A percentile compares a stretch with the other conserved stretches of the same genome.
These are phyloP conservation scores for Hemicentrotus pulcherrimus DNA, from an alignment of 35 echinoderm and acorn worm species.

Conservation along the genomic window DNA sequence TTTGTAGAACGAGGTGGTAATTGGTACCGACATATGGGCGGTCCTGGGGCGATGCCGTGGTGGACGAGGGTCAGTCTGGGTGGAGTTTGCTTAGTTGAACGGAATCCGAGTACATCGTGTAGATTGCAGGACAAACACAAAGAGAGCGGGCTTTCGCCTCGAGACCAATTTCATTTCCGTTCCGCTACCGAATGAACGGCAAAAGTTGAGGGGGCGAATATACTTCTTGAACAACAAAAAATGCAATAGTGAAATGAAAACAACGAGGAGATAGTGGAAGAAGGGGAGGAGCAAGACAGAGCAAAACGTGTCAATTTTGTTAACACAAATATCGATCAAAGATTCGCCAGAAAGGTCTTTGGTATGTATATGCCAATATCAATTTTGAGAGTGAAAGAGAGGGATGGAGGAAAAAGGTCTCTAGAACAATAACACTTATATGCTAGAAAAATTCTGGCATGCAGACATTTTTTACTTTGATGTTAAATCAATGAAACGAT, in stretches of 20 bases:
- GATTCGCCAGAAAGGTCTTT: no score
- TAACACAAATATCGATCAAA: not conserved
- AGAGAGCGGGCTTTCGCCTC: not conserved
- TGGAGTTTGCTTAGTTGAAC: constrained; percentile 10
- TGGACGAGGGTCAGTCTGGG: not conserved
- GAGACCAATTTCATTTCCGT: not conserved
- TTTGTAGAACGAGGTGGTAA: constrained; percentile 15
- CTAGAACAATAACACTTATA: no score
- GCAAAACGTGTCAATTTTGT: not conserved
- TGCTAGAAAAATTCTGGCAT: no score
- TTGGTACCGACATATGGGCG: not conserved
- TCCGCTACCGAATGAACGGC: not conserved
- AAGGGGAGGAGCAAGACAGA: not conserved
- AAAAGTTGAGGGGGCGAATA: not conserved
- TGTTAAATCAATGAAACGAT: no score
- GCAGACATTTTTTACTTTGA: no score
- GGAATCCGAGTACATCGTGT: not conserved
- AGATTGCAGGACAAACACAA: not conserved
- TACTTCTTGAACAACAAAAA: not conserved
- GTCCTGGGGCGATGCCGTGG: not conserved
- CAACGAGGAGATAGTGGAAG: not conserved
- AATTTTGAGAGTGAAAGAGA: not conserved
- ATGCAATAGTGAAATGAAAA: not conserved
- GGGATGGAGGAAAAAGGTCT: not conserved
- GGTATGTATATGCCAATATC: no score